Base-by-base conservation (phyloP, 2,888 invertebrate species). In the Camponotus fellah region DNA sequence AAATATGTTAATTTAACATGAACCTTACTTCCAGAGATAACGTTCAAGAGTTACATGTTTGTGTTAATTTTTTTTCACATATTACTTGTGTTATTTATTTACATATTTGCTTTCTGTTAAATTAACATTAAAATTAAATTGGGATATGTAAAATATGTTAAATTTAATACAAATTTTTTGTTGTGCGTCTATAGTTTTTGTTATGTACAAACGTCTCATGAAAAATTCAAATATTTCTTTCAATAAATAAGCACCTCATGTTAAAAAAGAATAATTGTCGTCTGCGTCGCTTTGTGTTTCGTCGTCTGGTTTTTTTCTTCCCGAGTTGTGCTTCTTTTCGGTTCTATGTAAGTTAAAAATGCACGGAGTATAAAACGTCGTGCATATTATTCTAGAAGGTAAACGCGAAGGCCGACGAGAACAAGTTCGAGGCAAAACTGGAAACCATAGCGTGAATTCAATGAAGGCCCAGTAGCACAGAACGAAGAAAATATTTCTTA, bases 341-440 rank as follows among this genome's bases (percentile, higher is more conserved):
- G 6, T 12, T 62, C 4, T 46, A 21, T 56, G 9, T 65, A 60
- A 68, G 34, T 21, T 76, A 75, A 66, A 76, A 65, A 68, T 43
- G 43, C n/a, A 17, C 6, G 26, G 21, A 77, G 26, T 14, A 75
- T 21, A 69, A 49, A 68, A 60, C 53, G 3, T 17, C 46, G 3
- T 40, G 46, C 12, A 80, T 85, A 89, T 85, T 88, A 85, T 65
- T 85, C 43, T 81, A 21, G 60, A 83, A 81, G 82, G 58, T 83
- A 56, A 56, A 82, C 76, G 62, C 81, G 90, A 90, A 90, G 90
- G 90, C 79, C 87, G 79, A 60, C 90, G 62, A 71, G 90, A 86
- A 87, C 87, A 82, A 82, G 87, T 86, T 74, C 82, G 71, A 71
- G 3, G n/a, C 66, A 76, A 87, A 88, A 89, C 90, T 90, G 88